phyloP scores from a whole-genome alignment of 2,888 invertebrate species.

The Coelopa pilipes region DNA sequence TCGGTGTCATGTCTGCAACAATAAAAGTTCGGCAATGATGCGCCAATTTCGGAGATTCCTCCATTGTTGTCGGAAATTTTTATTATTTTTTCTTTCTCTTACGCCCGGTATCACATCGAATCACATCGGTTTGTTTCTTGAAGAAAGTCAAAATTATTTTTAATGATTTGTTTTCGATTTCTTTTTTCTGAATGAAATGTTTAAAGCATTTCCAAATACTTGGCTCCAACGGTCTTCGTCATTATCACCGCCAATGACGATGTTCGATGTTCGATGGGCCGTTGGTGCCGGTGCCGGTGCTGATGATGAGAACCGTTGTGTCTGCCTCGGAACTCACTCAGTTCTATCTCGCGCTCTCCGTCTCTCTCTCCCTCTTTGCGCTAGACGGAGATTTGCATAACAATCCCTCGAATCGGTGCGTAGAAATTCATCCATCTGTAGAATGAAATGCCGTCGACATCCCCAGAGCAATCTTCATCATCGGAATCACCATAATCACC shows the following conservation, averaged over 20 bases:
- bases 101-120: no score
- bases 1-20: not conserved
- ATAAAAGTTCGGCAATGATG: not conserved
- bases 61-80: not conserved
- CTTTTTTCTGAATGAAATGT: constrained; percentile 19
- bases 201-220: not conserved
- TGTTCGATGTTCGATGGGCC: not conserved
- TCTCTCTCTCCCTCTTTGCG: not conserved
- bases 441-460: no score
- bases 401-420: constrained; percentile 6
- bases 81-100: not conserved
- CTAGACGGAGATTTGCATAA: not conserved
- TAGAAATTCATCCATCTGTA: not conserved
- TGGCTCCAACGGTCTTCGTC: not conserved
- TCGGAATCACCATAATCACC: not conserved
- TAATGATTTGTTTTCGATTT: constrained; percentile 9
- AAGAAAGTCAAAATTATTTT: constrained; percentile 7
- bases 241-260: no score
- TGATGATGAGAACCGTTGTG: no score
- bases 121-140: not conserved
- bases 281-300: not conserved
- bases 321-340: no score
- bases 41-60: constrained; percentile 1
- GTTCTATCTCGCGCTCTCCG: not conserved
- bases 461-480: not conserved